Evolutionary conservation across 1,140 invertebrate genomes (phyloP), one percentile per base, ranked within the genome.

Genomic region (Leptonema lineaticorne): DNA sequence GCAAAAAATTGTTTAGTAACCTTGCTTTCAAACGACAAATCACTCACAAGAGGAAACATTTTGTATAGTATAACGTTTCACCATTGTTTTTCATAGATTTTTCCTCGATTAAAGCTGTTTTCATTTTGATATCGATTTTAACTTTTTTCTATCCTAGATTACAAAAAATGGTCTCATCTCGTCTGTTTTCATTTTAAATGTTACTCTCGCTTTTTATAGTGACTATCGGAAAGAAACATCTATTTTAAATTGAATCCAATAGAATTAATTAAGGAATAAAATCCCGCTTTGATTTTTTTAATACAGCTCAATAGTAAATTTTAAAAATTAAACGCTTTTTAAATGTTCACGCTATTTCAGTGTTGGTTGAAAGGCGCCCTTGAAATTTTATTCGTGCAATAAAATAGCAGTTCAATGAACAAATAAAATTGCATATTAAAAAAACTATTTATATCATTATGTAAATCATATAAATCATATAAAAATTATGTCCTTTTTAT

Each of bases 11-110:
- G 11, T 41, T 16, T 41, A 41, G 37, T 41, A 59, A 30, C 57
- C 57, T 59, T 59, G 57, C 57, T 59, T 33, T 57, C 53, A 18
- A 59, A 33, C 1, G 50, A 53, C 50, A 53, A 24, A 24, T 53
- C 20, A 24, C 14, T 14, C 50, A 24, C 50, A 24, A 53, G 11
- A 20, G 50, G 50, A 53, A 53, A 53, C 24, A 26, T n/a, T n/a
- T n/a, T n/a, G n/a, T n/a, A n/a, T n/a, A n/a, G n/a, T n/a, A 53
- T 26, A 53, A 11, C 22, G 50, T 41, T 41, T 41, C 37, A 41
- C 16, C 16, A 41, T n/a, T n/a, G n/a, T n/a, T n/a, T n/a, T n/a
- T n/a, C n/a, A n/a, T n/a, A n/a, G n/a, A n/a, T n/a, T n/a, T n/a
- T n/a, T n/a, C n/a, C n/a, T n/a, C n/a, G n/a, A n/a, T n/a, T n/a